These are phyloP conservation scores for Drosophila melanica DNA, from an alignment of 1,140 invertebrate species.

Conservation along the genomic window DNA sequence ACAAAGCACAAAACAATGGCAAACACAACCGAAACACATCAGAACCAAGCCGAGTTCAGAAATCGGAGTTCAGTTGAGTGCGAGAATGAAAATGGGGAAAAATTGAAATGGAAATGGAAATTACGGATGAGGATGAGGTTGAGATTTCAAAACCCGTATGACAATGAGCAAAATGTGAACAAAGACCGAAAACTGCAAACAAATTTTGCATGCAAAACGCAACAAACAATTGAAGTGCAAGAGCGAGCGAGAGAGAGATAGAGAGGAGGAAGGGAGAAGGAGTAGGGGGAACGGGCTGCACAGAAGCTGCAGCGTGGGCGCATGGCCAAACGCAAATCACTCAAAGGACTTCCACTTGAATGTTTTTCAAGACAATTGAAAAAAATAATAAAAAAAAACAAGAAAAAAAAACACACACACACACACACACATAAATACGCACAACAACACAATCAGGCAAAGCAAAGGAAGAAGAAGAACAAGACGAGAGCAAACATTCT, in stretches of 20 bases:
- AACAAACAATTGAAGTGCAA: conserved; percentile 52
- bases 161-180: conserved; percentile 51
- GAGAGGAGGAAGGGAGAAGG: neutral
- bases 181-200: conserved; percentile 58
- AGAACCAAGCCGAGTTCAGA: neutral
- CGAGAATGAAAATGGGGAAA: neutral
- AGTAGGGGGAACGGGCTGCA: no score
- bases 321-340: conserved; percentile 27
- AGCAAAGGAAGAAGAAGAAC: neutral
- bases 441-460: conserved; percentile 23
- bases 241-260: no score
- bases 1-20: neutral
- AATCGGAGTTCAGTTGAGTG: neutral
- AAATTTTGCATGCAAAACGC: conserved; percentile 74
- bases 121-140: neutral
- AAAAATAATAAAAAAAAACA: conserved; percentile 18
- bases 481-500: neutral
- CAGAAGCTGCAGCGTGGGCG: conserved; percentile 24
- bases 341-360: conserved; percentile 79
- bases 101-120: neutral
- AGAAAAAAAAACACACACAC: neutral
- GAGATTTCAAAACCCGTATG: neutral
- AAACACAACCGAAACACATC: conserved; percentile 9
- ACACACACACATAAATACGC: conserved; percentile 5
- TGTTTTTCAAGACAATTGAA: conserved; percentile 55